Base-by-base conservation (phyloP, 37 sponge, comb jelly and placozoan species). In the Chondrosia reniformis region DNA sequence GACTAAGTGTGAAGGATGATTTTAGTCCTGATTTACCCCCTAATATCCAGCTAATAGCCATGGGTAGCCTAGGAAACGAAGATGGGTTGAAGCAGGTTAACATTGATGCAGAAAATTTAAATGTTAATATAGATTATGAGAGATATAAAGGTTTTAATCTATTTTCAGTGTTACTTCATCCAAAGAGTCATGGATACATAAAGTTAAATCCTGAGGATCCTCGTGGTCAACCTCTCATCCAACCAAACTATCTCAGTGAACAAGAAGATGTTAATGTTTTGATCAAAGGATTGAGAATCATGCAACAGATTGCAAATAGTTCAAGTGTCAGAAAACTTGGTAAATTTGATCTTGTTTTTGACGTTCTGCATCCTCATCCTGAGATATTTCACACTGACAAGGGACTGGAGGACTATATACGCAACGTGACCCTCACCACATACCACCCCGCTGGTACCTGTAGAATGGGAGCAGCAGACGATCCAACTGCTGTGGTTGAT, bases 171-270 rank as follows among this genome's bases (percentile, higher is more conserved):
- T 56, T 85, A 5, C 80, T 90, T 3, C 87, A 85, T 32, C 91
- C 91, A 33, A 86, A 84, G 42, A 84, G 88, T 45, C 42, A 31
- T 19, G 95, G 95, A 15, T 67, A 83, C 22, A 58, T 94, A 10
- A 13, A 13, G 9, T 72, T 94, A 0, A 41, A 83, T 28, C 63
- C 45, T 19, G 38, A 59, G 7, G 63, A 77, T 34, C 88, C 90
- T 6, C 27, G 73, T 4, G 65, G 77, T 5, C 74, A 63, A 21
- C 90, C 90, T 46, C 10, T 83, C 33, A 90, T 94, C 39, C 42
- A 87, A 45, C 91, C 95, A 1, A 94, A 94, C 62, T 94, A 94
- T 66, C 82, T 90, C 22, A 44, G 33, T 22, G 63, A 85, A n/a
- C 81, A 56, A 30, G 62, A 66, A 45, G 95, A 94, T 57, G 46